Conservation (phyloP, 2,888 invertebrate species). For the Caradrina kadenii region DNA sequence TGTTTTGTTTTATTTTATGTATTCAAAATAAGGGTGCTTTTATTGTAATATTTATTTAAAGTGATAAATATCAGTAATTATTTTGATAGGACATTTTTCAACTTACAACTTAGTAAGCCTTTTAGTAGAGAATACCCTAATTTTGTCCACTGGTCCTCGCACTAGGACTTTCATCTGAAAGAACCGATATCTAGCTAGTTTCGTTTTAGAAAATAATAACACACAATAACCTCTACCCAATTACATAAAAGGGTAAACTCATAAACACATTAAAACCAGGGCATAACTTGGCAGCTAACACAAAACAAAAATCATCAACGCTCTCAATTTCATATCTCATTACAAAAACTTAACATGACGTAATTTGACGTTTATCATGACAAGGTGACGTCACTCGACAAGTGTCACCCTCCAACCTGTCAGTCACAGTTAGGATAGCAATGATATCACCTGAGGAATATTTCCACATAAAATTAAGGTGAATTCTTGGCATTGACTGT, state of each 20-base stretch:
- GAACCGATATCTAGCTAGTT: not conserved
- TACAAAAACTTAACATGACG: slow-evolving; percentile 28
- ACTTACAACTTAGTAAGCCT: no score
- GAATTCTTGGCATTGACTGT: slow-evolving; percentile 46
- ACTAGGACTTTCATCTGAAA: no score
- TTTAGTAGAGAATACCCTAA: no score
- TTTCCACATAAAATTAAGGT: slow-evolving; percentile 34
- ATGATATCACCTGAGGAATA: slow-evolving; percentile 37
- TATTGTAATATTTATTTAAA: no score
- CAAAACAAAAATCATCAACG: slow-evolving; percentile 30
- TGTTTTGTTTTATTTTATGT: no score
- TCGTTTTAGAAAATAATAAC: not conserved
- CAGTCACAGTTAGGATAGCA: slow-evolving; percentile 39
- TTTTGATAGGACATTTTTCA: no score
- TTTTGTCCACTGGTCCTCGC: no score
- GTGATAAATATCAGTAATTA: no score
- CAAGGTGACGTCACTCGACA: slow-evolving; percentile 38
- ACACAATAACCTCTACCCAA: not conserved
- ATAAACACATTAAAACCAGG: slow-evolving; percentile 3
- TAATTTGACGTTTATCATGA: slow-evolving; percentile 18
- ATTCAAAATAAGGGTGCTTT: no score
- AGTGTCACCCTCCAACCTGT: slow-evolving; percentile 32
- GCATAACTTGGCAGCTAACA: slow-evolving; percentile 27
- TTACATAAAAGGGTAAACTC: not conserved
- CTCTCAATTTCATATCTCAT: slow-evolving; percentile 47